Percentiles rank a stretch among this genome's conserved stretches.
Evolutionary conservation across 1,140 invertebrate species (phyloP).

Genomic region (Grapholita molesta): DNA sequence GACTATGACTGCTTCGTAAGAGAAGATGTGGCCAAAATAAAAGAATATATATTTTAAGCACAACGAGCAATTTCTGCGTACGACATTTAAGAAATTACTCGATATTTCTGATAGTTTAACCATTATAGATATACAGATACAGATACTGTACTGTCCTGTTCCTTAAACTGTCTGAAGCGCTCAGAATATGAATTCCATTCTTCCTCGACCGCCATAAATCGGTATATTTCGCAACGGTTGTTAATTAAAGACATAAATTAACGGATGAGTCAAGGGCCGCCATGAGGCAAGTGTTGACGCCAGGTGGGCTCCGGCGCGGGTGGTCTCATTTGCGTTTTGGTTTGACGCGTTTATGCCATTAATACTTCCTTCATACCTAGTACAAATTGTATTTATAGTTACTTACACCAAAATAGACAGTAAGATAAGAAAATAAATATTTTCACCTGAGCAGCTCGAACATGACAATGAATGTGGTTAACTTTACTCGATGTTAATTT

Average conservation of each 20-base stretch:
- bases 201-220: neutral
- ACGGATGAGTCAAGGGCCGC: neutral
- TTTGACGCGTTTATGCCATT: neutral
- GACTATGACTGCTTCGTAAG: too few species aligned
- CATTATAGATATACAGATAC: too few species aligned
- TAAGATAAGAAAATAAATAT: too few species aligned
- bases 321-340: neutral
- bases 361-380: neutral
- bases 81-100: too few species aligned
- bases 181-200: neutral
- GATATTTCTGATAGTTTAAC: too few species aligned
- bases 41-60: too few species aligned
- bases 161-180: neutral
- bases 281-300: neutral
- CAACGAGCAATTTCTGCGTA: too few species aligned
- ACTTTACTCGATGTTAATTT: too few species aligned
- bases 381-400: neutral
- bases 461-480: too few species aligned
- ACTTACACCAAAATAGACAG: too few species aligned
- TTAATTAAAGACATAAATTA: constrained; percentile 15
- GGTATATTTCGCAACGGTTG: neutral
- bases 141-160: neutral
- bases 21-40: too few species aligned
- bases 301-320: neutral
- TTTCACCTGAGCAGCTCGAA: too few species aligned